Conservation (phyloP, 2,113 vertebrate genomes). For the Mystacornis crossleyi region DNA sequence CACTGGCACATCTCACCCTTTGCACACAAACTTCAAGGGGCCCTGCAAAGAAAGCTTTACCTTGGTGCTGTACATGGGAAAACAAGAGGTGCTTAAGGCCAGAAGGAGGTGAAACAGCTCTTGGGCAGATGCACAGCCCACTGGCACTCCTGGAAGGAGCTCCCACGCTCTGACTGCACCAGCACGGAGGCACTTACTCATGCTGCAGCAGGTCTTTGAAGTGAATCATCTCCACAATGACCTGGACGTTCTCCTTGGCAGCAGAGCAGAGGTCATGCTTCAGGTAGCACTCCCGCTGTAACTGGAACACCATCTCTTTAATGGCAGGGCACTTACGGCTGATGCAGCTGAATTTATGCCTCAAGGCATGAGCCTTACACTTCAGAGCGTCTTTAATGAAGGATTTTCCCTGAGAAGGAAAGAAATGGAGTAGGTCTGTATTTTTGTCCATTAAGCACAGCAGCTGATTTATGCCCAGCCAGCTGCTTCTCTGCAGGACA, state of each 20-base stretch:
- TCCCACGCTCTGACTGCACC: slow-evolving; percentile 57
- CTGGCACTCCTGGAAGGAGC: slow-evolving; percentile 61
- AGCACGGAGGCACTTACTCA: slow-evolving; percentile 82
- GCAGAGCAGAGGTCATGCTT: slow-evolving; percentile 95
- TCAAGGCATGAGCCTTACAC: slow-evolving; percentile 95
- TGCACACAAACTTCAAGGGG: background rate
- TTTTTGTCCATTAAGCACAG: slow-evolving; percentile 53
- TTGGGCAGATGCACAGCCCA: slow-evolving; percentile 28
- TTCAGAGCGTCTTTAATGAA: slow-evolving; percentile 98
- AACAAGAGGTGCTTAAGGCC: background rate
- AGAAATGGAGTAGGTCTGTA: slow-evolving; percentile 41
- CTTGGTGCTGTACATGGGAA: background rate
- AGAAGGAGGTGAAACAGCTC: slow-evolving; percentile 9
- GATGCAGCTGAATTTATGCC: slow-evolving; percentile 97
- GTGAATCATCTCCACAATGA: slow-evolving; percentile 99
- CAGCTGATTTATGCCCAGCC: slow-evolving; percentile 56
- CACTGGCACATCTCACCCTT: background rate
- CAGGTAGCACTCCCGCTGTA: slow-evolving; percentile 96
- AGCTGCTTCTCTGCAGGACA: slow-evolving; percentile 43
- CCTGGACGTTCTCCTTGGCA: slow-evolving; percentile 92
- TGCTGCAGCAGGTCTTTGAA: slow-evolving; percentile 97
- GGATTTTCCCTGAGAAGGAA: slow-evolving; percentile 89
- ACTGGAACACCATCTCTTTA: slow-evolving; percentile 97
- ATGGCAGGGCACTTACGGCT: slow-evolving; percentile 98
- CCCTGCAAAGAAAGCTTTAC: background rate